Conservation (phyloP, 2,113 vertebrate genomes). For the Turdus rufiventris region DNA sequence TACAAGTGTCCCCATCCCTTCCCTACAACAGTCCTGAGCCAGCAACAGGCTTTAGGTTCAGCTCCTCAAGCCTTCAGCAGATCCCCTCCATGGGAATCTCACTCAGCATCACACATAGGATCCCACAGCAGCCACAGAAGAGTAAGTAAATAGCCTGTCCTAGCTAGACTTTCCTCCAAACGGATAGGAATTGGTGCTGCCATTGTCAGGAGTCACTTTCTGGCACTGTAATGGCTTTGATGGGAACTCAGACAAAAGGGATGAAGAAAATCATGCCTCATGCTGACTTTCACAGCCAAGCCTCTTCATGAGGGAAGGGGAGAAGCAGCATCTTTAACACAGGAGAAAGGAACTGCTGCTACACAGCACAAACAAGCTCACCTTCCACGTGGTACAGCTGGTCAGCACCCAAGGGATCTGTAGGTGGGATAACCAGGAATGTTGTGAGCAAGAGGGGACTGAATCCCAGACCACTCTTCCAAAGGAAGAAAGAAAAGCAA, state of each 20-base stretch:
- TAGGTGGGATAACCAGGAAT: not conserved
- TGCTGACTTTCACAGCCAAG: not conserved
- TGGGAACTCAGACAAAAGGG: not conserved
- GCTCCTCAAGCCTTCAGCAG: not conserved
- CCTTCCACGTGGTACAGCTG: not conserved
- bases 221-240: not conserved
- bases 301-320: not conserved
- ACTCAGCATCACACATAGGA: fast-evolving
- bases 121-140: not conserved
- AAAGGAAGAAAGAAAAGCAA: not conserved
- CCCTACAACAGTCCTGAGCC: not conserved
- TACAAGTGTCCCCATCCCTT: not conserved
- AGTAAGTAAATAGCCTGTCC: not conserved
- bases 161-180: not conserved
- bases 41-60: not conserved
- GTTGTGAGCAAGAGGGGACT: not conserved
- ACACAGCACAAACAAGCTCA: not conserved
- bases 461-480: not conserved
- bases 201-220: not conserved
- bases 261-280: not conserved
- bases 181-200: not conserved
- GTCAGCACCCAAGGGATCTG: not conserved
- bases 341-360: not conserved
- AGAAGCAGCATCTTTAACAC: not conserved
- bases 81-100: not conserved